Evolutionary conservation across 1,140 invertebrate species (phyloP).

Genomic region (Rhagoletis zephyria): DNA sequence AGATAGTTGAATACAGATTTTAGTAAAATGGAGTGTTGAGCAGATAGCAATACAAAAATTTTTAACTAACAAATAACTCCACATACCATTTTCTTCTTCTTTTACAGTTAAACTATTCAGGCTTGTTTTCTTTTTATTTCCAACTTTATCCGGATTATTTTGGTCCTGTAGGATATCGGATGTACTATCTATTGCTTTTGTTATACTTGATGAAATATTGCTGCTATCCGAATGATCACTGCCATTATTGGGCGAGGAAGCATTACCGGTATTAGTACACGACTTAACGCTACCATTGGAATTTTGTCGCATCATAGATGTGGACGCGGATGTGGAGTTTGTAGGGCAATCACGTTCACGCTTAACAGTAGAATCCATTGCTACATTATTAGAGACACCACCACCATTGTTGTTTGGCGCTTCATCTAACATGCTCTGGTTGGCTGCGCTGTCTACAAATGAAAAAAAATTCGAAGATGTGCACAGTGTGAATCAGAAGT

Average conservation of each 20-base stretch:
- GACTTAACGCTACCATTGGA: conserved; percentile 41
- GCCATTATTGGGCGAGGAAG: conserved; percentile 56
- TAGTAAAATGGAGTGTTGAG: conserved; percentile 38
- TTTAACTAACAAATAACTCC: not conserved
- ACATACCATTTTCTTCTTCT: conserved; percentile 65
- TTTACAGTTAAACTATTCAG: conserved; percentile 52
- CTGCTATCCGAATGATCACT: conserved; percentile 59
- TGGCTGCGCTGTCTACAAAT: conserved; percentile 19
- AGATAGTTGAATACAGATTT: not conserved
- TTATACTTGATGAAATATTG: conserved; percentile 58
- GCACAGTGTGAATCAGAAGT: no score
- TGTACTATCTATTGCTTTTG: conserved; percentile 9
- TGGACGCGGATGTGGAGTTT: conserved; percentile 52
- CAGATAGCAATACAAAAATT: no score
- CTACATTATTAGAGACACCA: conserved; percentile 55
- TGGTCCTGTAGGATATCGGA: conserved; percentile 60
- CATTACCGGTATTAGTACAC: not conserved
- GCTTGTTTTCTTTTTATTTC: not conserved
- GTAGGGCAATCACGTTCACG: conserved; percentile 55
- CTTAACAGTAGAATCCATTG: conserved; percentile 58
- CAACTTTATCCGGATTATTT: conserved; percentile 61
- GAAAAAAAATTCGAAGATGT: no score
- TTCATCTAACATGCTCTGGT: conserved; percentile 53
- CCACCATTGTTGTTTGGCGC: conserved; percentile 53
- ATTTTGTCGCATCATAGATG: conserved; percentile 41